Base-by-base conservation (phyloP, 2,113 vertebrate species). In the Montifringilla adamsi region DNA sequence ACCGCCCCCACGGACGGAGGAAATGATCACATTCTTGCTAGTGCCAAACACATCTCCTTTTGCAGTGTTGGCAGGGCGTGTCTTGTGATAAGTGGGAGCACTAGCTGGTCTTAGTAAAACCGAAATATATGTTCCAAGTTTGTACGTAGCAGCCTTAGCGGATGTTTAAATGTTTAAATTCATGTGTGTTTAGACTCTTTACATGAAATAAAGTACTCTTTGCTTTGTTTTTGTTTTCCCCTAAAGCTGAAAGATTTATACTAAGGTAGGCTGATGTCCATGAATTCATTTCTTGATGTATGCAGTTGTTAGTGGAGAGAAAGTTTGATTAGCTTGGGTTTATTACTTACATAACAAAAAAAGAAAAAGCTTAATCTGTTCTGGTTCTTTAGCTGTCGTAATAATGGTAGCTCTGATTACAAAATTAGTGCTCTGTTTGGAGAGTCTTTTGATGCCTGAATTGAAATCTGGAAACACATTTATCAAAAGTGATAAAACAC, bases 1-100 rank as follows among this genome's bases (percentile, higher is more conserved):
- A 24, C 22, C 3, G 9, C n/a, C 49, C 5, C 53, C 1, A 1
- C 1, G 0, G 7, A 9, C 0, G 44, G 78, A 89, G 89, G 84
- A 94, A 86, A 39, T 28, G 66, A 39, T 79, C 4, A 0, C 37
- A 11, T 92, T 89, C 83, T 47, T 73, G 64, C 44, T 30, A 60
- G 78, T 15, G 68, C 59, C 76, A 23, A 53, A 66, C 52, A 30
- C 68, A 10, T 76, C 49, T 90, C 50, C 5, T 85, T 84, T 28
- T 84, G 84, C 63, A 33, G 50, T 39, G 74, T 47, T 92, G 81
- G 84, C 85, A 63, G 69, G 46, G 59, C 1, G 18, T 1, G 8
- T 87, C 62, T 47, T 50, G 68, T 66, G 80, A 70, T 41, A 53
- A 78, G 81, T 62, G 50, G 78, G 70, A 86, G 68, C 77, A n/a